A percentile compares a stretch with the other conserved stretches of the same genome.
Evolutionary conservation across 2,113 vertebrate species (phyloP).

Genomic region (Balaeniceps rex): DNA sequence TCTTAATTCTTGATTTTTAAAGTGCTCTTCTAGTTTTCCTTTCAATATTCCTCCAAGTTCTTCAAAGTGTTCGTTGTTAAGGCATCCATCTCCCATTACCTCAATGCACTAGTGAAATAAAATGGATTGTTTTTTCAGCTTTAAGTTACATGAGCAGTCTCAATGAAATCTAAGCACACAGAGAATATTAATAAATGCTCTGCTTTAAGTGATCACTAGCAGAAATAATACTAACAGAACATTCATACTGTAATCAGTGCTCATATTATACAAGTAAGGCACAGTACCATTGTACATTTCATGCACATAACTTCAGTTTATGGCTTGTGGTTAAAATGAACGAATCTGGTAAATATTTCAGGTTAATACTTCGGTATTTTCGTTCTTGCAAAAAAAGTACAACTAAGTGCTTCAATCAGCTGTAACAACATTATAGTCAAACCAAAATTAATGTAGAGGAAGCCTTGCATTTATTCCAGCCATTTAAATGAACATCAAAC

Average conservation of each 20-base stretch:
- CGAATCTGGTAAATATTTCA: neutral
- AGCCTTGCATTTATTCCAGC: neutral
- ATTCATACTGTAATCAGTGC: neutral
- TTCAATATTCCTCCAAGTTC: slow-evolving; percentile 95
- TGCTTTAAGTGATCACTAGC: neutral
- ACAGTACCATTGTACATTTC: neutral
- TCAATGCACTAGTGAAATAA: slow-evolving; percentile 86
- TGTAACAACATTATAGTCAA: neutral
- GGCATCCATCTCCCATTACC: slow-evolving; percentile 96
- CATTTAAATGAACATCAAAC: neutral
- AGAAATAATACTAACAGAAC: neutral
- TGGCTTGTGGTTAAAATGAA: neutral
- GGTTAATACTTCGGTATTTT: neutral
- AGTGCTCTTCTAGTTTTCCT: slow-evolving; percentile 96
- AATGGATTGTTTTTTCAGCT: neutral
- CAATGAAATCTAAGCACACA: neutral
- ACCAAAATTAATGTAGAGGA: neutral
- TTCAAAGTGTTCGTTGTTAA: slow-evolving; percentile 96
- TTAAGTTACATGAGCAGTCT: neutral
- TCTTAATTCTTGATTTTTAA: slow-evolving; percentile 97
- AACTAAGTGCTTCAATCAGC: neutral
- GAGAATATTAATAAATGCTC: neutral
- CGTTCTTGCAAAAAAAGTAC: neutral
- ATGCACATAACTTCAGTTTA: neutral
- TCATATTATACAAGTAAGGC: neutral